Evolutionary conservation across 2,797 vertebrate species (phyloP).

Genomic region (Columba guinea): DNA sequence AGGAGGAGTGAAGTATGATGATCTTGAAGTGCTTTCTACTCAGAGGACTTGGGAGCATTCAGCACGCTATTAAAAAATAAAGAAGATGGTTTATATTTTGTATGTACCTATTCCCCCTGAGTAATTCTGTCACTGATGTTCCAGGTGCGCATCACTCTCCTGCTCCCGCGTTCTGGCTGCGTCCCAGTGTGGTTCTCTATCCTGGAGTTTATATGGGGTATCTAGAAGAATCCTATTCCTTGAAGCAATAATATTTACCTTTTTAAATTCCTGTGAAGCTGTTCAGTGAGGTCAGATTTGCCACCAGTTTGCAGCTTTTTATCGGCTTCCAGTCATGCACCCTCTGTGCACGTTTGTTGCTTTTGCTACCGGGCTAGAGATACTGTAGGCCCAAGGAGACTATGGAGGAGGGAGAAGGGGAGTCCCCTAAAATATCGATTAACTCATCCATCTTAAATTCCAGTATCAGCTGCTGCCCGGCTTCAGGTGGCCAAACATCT

Average conservation of each 20-base stretch:
- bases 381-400: background rate
- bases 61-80: background rate
- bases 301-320: background rate
- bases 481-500: background rate
- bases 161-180: background rate
- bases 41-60: background rate
- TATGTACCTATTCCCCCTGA: background rate
- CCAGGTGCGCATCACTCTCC: background rate
- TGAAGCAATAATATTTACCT: background rate
- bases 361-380: background rate
- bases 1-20: background rate
- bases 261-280: background rate
- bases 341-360: background rate
- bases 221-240: background rate
- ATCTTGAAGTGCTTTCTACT: background rate
- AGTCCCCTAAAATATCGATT: background rate
- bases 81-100: background rate
- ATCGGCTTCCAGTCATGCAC: background rate
- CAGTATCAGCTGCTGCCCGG: background rate
- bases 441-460: background rate
- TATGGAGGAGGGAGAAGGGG: background rate
- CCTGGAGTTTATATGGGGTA: background rate
- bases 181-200: fast-evolving
- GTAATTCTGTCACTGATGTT: background rate
- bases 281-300: background rate